Conservation (phyloP, 2,113 vertebrate genomes). For the Aptenodytes forsteri region DNA sequence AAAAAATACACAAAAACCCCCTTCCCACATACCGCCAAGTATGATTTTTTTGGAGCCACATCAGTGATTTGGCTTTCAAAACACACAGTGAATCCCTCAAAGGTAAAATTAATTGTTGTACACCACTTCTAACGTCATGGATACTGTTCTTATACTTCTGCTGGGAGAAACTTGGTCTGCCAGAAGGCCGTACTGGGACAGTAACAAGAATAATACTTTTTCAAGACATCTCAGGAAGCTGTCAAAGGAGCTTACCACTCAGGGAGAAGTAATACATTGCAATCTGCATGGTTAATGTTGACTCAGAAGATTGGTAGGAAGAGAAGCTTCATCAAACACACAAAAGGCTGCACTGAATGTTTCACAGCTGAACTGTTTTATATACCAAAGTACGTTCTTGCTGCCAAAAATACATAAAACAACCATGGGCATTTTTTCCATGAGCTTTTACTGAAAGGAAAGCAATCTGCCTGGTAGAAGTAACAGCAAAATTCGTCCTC, state of each 20-base stretch:
- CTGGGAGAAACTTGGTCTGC: background rate
- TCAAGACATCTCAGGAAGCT: background rate
- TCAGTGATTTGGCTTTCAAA: background rate
- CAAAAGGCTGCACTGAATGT: background rate
- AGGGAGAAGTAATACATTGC: background rate
- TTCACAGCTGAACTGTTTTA: constrained; percentile 12
- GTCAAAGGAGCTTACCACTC: background rate
- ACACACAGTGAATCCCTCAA: background rate
- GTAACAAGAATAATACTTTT: background rate
- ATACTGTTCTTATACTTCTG: background rate
- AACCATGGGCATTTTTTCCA: background rate
- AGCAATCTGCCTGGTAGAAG: background rate
- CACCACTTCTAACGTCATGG: background rate
- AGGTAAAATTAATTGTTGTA: background rate
- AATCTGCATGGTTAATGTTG: background rate
- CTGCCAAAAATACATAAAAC: constrained; percentile 7
- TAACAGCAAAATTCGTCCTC: background rate
- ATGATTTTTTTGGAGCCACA: background rate
- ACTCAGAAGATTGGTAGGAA: background rate
- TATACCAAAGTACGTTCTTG: background rate
- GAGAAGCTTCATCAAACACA: background rate
- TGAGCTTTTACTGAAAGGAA: background rate
- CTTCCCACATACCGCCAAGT: background rate
- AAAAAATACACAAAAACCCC: background rate
- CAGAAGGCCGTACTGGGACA: background rate